A percentile compares a stretch with the other conserved stretches of the same genome.
Conservation (phyloP, 2,888 invertebrate genomes). For the Punctoribates punctum region DNA sequence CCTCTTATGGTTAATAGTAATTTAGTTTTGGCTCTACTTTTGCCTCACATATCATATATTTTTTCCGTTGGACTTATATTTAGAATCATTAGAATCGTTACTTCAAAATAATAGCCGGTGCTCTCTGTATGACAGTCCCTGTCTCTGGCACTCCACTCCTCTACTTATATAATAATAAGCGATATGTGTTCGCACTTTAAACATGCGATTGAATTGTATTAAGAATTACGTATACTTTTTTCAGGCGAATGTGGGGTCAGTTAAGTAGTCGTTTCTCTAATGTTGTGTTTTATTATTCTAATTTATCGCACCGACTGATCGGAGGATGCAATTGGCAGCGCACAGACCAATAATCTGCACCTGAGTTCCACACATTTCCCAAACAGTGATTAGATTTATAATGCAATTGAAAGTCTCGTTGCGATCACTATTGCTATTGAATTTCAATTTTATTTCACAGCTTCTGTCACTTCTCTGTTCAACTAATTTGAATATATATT, state of each 20-base stretch:
- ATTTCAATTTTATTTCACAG: slow-evolving; percentile 19
- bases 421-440: slow-evolving; percentile 5
- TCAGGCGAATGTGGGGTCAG: no score
- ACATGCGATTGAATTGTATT: neutral
- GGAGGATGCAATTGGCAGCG: neutral
- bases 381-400: slow-evolving; percentile 2
- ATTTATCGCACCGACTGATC: slow-evolving; percentile 22
- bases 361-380: slow-evolving; percentile 24
- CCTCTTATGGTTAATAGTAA: slow-evolving; percentile 23
- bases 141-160: neutral
- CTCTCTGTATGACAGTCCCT: neutral
- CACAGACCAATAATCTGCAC: slow-evolving; percentile 23
- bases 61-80: slow-evolving; percentile 4
- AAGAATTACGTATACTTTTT: no score
- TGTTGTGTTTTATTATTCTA: slow-evolving; percentile 8
- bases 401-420: neutral
- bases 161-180: slow-evolving; percentile 1
- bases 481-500: slow-evolving; percentile 21
- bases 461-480: neutral
- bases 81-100: neutral
- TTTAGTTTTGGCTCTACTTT: slow-evolving; percentile 18
- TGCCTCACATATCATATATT: slow-evolving; percentile 18
- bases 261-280: neutral
- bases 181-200: slow-evolving; percentile 30
- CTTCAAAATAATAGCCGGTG: neutral